Conservation (phyloP, 1,140 invertebrate genomes). For the Tyrophagus putrescentiae region DNA sequence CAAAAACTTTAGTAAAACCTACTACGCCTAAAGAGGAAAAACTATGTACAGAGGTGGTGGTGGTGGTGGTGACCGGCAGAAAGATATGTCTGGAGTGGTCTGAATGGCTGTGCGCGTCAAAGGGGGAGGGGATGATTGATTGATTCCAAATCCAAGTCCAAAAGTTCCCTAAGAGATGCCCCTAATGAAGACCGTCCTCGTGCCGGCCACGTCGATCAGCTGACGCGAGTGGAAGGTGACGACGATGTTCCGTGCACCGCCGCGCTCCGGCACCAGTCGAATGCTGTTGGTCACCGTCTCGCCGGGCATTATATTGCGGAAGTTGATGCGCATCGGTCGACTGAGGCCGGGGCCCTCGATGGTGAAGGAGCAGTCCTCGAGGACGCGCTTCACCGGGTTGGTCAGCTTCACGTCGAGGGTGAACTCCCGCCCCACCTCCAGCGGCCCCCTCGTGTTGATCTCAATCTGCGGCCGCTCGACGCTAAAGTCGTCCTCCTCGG, state of each 20-base stretch:
- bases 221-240: slow-evolving; percentile 66
- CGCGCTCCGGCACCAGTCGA: slow-evolving; percentile 50
- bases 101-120: no score
- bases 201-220: slow-evolving; percentile 66
- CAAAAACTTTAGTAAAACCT: no score
- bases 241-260: slow-evolving; percentile 54
- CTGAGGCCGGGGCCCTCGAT: slow-evolving; percentile 63
- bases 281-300: slow-evolving; percentile 50
- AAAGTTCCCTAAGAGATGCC: no score
- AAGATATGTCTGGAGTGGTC: no score
- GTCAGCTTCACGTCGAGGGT: slow-evolving; percentile 52
- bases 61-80: no score
- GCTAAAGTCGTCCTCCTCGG: slow-evolving; percentile 67
- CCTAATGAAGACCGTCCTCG: slow-evolving; percentile 21
- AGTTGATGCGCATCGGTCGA: slow-evolving; percentile 50
- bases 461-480: slow-evolving; percentile 17
- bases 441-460: slow-evolving; percentile 3
- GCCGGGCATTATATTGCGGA: slow-evolving; percentile 43
- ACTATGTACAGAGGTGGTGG: no score
- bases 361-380: slow-evolving; percentile 56
- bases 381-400: slow-evolving; percentile 59
- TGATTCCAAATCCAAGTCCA: neutral
- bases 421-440: slow-evolving; percentile 43
- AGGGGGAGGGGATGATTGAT: no score
- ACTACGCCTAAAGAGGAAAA: no score